phyloP scores from a whole-genome alignment of 2,113 vertebrate genomes.

The Amphiprion ocellaris region DNA sequence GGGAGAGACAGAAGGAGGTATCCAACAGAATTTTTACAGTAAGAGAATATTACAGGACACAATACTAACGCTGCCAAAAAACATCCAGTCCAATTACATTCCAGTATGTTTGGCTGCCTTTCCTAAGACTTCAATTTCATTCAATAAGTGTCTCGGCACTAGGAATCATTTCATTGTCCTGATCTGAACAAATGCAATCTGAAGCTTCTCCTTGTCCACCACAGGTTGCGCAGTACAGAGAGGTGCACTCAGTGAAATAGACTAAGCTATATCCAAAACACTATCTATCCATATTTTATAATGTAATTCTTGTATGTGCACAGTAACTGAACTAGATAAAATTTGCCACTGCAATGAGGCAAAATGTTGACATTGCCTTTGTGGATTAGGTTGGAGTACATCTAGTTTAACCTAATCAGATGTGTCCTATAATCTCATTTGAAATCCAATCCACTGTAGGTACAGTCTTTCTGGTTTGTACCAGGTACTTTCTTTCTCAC shows the following conservation, averaged over 20 bases:
- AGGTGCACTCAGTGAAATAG: conserved; percentile 37
- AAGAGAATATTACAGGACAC: background rate
- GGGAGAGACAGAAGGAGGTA: background rate
- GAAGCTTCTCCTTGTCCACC: conserved; percentile 16
- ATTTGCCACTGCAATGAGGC: conserved; percentile 6
- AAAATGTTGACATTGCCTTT: conserved; percentile 19
- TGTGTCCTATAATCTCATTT: conserved; percentile 55
- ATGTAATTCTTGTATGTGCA: conserved; percentile 29
- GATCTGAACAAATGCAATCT: conserved; percentile 30
- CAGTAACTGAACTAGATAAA: conserved; percentile 47
- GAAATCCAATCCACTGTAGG: conserved; percentile 31
- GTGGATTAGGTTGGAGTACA: conserved; percentile 11
- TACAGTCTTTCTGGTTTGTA: conserved; percentile 23
- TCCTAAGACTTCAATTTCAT: conserved; percentile 15
- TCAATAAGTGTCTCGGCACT: conserved; percentile 16
- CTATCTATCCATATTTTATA: conserved; percentile 22
- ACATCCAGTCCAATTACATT: conserved; percentile 1
- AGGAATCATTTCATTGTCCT: conserved; percentile 18
- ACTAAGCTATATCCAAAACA: conserved; percentile 21
- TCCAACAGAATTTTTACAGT: background rate
- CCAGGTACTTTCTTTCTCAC: conserved; percentile 4
- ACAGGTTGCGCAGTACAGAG: background rate
- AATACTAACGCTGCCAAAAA: background rate
- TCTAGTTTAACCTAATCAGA: conserved; percentile 46
- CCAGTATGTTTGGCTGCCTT: conserved; percentile 8